phyloP scores from a whole-genome alignment of 2,113 vertebrate genomes.

The Chelonoidis abingdonii region DNA sequence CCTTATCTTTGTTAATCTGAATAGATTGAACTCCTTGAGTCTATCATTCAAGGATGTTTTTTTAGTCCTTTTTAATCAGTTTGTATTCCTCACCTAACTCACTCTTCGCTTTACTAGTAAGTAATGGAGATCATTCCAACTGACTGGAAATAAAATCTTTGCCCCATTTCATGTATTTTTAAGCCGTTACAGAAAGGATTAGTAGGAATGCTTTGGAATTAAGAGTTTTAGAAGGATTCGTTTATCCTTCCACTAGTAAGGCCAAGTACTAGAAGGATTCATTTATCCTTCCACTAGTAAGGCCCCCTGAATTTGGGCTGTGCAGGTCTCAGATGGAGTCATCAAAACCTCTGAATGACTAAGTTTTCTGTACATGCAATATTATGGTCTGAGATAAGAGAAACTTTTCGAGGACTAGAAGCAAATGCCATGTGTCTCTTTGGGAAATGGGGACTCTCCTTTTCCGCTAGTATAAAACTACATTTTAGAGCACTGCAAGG shows the following conservation, averaged over 20 bases:
- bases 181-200: background rate
- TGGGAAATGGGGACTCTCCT: background rate
- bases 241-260: background rate
- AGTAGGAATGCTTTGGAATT: background rate
- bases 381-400: background rate
- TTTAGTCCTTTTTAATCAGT: background rate
- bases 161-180: background rate
- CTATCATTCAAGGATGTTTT: no score
- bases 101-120: background rate
- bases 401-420: background rate
- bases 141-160: background rate
- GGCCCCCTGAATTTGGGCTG: background rate
- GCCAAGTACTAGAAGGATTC: background rate
- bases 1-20: no score
- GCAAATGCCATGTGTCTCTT: background rate
- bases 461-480: background rate
- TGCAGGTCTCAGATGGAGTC: background rate
- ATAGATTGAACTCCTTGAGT: no score
- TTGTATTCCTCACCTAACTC: background rate
- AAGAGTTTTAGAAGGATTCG: rapidly evolving
- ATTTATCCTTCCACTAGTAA: background rate
- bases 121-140: background rate
- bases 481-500: background rate
- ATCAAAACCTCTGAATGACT: background rate
- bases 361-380: background rate